These are phyloP conservation scores for Erythrolamprus reginae DNA, from an alignment of 2,113 vertebrate genomes.

Conservation along the genomic window DNA sequence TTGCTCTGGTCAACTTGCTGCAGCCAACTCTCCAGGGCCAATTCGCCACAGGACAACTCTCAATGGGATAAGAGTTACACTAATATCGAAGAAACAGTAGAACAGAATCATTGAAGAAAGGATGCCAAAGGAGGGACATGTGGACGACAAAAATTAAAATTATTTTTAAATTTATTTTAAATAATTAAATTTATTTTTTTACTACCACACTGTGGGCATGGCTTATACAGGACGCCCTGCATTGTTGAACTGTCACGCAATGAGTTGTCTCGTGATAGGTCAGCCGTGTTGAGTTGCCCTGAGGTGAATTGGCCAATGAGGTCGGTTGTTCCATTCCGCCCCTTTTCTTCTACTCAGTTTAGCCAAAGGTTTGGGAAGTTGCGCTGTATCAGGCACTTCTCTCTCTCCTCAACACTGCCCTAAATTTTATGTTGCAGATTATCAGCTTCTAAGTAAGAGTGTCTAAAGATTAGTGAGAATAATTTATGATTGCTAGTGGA, in stretches of 20 bases:
- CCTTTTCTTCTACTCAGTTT: not conserved
- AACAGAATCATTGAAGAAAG: not conserved
- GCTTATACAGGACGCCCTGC: too few species aligned
- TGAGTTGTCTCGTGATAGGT: not conserved
- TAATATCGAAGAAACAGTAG: not conserved
- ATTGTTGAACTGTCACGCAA: not conserved
- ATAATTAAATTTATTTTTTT: too few species aligned
- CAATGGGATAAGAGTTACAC: not conserved
- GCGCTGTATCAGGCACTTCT: not conserved
- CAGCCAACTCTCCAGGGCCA: not conserved
- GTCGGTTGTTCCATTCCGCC: not conserved
- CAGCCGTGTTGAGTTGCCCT: not conserved
- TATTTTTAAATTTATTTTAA: not conserved
- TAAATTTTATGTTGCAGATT: not conserved
- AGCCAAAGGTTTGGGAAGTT: not conserved
- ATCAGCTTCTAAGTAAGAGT: not conserved
- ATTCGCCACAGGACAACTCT: not conserved
- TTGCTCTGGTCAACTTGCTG: too few species aligned
- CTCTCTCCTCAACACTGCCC: not conserved
- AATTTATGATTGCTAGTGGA: not conserved
- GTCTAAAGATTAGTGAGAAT: not conserved
- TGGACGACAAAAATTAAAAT: not conserved
- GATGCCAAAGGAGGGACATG: not conserved
- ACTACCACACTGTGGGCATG: too few species aligned
- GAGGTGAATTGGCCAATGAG: too few species aligned